Evolutionary conservation across 2,888 invertebrate genomes (phyloP).

Genomic region (Chrysolina oricalcia): DNA sequence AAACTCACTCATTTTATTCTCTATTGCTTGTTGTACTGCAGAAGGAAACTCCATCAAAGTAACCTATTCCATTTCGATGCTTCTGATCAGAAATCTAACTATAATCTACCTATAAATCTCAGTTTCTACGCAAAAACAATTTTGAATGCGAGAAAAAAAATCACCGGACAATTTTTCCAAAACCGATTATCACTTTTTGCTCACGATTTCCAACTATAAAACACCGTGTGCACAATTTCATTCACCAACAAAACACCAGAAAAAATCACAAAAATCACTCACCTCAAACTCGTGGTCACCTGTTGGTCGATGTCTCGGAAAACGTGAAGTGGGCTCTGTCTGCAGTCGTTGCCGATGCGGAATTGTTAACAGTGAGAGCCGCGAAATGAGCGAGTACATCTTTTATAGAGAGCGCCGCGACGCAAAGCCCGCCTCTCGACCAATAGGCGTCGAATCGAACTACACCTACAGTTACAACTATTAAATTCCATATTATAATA

Average conservation of each 20-base stretch:
- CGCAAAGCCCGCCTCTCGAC: slow-evolving; percentile 55
- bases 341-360: slow-evolving; percentile 43
- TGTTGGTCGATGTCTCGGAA: slow-evolving; percentile 21
- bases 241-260: neutral
- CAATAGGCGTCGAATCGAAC: slow-evolving; percentile 52
- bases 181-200: too few species aligned
- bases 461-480: slow-evolving; percentile 54
- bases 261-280: neutral
- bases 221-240: neutral
- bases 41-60: too few species aligned
- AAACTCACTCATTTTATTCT: too few species aligned
- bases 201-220: too few species aligned
- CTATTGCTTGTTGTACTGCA: too few species aligned
- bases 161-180: too few species aligned
- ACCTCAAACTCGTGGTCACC: slow-evolving; percentile 20
- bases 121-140: too few species aligned
- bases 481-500: slow-evolving; percentile 44
- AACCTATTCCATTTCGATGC: too few species aligned
- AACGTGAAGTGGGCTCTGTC: slow-evolving; percentile 12
- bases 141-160: too few species aligned
- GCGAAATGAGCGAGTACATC: slow-evolving; percentile 55
- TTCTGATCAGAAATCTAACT: too few species aligned
- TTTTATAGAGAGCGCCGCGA: slow-evolving; percentile 59
- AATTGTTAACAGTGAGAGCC: slow-evolving; percentile 57
- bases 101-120: too few species aligned